A percentile compares a stretch with the other conserved stretches of the same genome.
Conservation (phyloP, 2,113 vertebrate genomes). For the Polyodon spathula region DNA sequence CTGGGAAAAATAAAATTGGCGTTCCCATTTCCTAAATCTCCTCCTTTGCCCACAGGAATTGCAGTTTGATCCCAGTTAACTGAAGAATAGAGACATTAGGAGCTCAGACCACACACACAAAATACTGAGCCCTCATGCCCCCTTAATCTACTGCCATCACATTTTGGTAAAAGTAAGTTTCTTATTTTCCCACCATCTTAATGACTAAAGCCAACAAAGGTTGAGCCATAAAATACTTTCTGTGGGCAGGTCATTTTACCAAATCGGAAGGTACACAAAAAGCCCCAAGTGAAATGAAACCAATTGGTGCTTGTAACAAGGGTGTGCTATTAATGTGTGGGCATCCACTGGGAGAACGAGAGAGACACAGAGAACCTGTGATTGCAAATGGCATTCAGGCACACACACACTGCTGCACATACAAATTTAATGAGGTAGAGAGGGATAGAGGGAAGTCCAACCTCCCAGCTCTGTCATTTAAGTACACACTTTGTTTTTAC, state of each 20-base stretch:
- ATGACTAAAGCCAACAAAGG: constrained; percentile 24
- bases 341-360: no score
- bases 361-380: no score
- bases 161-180: constrained; percentile 12
- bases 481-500: no score
- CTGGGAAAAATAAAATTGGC: constrained; percentile 42
- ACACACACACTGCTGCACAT: no score
- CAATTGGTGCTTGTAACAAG: constrained; percentile 4
- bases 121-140: constrained; percentile 3
- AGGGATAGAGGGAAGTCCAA: no score
- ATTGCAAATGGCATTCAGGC: no score
- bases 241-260: constrained; percentile 21
- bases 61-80: constrained; percentile 47
- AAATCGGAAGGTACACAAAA: constrained; percentile 21
- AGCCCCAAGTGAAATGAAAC: constrained; percentile 16
- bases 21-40: constrained; percentile 43
- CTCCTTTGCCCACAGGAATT: constrained; percentile 55
- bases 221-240: constrained; percentile 18
- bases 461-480: no score
- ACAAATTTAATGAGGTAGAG: no score
- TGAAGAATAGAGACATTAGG: constrained; percentile 63
- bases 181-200: constrained; percentile 19
- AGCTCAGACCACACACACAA: constrained; percentile 52
- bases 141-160: constrained; percentile 16
- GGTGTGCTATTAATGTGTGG: no score